Base-by-base conservation (phyloP, 2,888 invertebrate genomes). In the Ellobium chinense region DNA sequence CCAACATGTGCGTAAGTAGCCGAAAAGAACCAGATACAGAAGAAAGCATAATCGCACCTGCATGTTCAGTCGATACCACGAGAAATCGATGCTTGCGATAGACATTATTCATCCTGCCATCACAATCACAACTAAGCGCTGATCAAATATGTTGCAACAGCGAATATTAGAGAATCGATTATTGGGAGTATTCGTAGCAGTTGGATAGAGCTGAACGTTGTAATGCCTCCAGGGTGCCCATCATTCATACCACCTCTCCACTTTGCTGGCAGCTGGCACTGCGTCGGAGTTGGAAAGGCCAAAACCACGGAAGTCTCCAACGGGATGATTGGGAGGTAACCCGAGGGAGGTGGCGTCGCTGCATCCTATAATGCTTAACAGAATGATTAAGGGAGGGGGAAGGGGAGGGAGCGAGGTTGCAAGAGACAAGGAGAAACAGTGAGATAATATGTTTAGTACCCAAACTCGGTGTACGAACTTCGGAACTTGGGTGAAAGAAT, bases 191-290 rank as follows among this genome's bases (percentile, higher is more conserved):
- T n/a, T n/a, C n/a, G n/a, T n/a, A n/a, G n/a, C n/a, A n/a, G n/a
- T n/a, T 66, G 66, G 18, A 36, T 66, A 12, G 37, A 24, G n/a
- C 37, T 37, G 66, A 66, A 37, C 37, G 31, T 24, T 66, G 66
- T 66, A 34, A 21, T 5, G 12, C 14, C 34, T 46, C n/a, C 27
- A 18, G 46, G 29, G 46, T 27, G 14, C 24, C 46, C 37, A 37
- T 68, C 68, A 68, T 46, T 68, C 68, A 68, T 68, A 46, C 68
- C 31, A 34, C 24, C 39, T 39, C n/a, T 68, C 68, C n/a, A n/a
- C n/a, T n/a, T n/a, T 46, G 29, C 39, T 46, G 46, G 68, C 39
- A 68, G 68, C 46, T 68, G 68, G n/a, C n/a, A n/a, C 68, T 36
- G 14, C 68, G 27, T 29, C 68, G 9, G 7, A 12, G 46, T 27